These are phyloP conservation scores for Prionace glauca DNA, from an alignment of 2,797 vertebrate genomes.

Conservation along the genomic window DNA sequence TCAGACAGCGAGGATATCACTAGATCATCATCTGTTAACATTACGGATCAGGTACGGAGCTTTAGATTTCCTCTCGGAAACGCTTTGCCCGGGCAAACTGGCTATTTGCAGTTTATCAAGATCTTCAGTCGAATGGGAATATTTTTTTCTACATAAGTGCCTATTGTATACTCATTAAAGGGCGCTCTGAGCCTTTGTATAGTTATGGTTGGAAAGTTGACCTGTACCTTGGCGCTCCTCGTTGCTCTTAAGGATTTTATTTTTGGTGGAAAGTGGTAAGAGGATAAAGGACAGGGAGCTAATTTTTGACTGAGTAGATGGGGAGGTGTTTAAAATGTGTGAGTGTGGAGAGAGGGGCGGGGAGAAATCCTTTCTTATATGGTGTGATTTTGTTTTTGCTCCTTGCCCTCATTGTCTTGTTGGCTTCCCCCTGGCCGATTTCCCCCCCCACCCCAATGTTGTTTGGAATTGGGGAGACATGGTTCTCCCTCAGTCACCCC, in stretches of 20 bases:
- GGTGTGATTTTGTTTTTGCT: constrained; percentile 67
- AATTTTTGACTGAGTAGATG: constrained; percentile 48
- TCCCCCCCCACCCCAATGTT: constrained; percentile 49
- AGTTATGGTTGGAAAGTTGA: constrained; percentile 84
- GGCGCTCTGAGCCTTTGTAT: constrained; percentile 84
- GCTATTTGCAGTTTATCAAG: constrained; percentile 98
- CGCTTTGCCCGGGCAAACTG: constrained; percentile 63
- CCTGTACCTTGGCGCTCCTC: constrained; percentile 94
- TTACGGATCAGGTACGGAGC: constrained; percentile 85
- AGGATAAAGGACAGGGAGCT: constrained; percentile 41
- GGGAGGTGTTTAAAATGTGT: constrained; percentile 55
- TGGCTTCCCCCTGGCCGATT: constrained; percentile 77
- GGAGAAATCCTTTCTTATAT: constrained; percentile 58
- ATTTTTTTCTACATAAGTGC: constrained; percentile 79
- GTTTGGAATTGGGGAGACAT: neutral
- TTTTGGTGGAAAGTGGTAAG: constrained; percentile 49
- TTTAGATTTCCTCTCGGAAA: constrained; percentile 66
- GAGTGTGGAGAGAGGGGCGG: constrained; percentile 46
- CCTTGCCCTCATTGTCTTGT: constrained; percentile 90
- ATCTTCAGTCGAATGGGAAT: constrained; percentile 80
- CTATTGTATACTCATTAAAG: constrained; percentile 98
- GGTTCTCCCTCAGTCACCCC: too few species aligned
- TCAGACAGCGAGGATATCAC: constrained; percentile 98
- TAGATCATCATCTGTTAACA: constrained; percentile 81
- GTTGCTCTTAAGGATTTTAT: constrained; percentile 41